Conservation (phyloP, 2,888 invertebrate species). For the Drosophila rellima region DNA sequence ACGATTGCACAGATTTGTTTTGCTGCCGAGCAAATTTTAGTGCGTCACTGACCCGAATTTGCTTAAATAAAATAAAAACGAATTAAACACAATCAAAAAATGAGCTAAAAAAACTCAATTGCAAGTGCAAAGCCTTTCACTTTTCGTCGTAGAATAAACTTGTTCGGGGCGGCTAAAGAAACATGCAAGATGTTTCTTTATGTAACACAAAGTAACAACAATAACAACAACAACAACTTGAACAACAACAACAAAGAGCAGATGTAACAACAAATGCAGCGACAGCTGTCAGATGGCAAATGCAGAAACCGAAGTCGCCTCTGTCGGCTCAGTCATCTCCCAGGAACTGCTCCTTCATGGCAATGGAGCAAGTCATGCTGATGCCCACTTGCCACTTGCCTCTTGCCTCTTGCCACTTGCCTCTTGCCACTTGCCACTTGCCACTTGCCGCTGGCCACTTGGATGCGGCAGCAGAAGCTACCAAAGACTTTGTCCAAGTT, state of each 20-base stretch:
- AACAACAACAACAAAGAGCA: conserved; percentile 39
- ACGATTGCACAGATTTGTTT: conserved; percentile 27
- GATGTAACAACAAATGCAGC: conserved; percentile 62
- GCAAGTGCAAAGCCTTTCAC: conserved; percentile 68
- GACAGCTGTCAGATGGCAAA: conserved; percentile 48
- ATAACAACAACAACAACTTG: conserved; percentile 22
- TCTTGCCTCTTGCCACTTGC: conserved; percentile 16
- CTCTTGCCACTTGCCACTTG: conserved; percentile 11
- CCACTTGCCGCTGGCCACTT: conserved; percentile 10
- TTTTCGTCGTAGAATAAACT: conserved; percentile 76
- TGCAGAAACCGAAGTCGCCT: conserved; percentile 30
- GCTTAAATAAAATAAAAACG: conserved; percentile 3
- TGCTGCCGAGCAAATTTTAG: conserved; percentile 52
- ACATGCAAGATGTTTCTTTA: conserved; percentile 73
- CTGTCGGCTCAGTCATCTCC: conserved; percentile 36
- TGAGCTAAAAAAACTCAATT: conserved; percentile 18
- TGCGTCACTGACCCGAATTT: conserved; percentile 79
- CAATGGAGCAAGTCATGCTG: conserved; percentile 49
- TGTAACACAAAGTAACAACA: conserved; percentile 56
- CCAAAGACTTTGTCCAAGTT: conserved; percentile 23
- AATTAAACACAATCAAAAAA: conserved; percentile 5
- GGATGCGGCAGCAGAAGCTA: conserved; percentile 7
- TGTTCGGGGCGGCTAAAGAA: conserved; percentile 59
- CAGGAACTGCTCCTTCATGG: conserved; percentile 27
- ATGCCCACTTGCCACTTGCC: conserved; percentile 15